Evolutionary conservation across 2,888 invertebrate genomes (phyloP).

Genomic region (Muschampia plurimacula): DNA sequence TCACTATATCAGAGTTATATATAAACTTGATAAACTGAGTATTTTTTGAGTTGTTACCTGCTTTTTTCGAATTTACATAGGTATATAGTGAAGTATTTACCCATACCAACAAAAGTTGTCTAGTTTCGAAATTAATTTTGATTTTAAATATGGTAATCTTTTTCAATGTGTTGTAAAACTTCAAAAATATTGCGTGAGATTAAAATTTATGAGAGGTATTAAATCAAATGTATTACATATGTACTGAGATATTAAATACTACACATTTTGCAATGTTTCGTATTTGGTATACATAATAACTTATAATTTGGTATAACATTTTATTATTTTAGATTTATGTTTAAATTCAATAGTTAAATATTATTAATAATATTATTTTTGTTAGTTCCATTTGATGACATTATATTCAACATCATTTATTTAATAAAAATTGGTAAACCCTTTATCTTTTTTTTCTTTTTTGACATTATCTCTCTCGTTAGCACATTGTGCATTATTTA

Average conservation of each 20-base stretch:
- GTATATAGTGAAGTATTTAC: neutral
- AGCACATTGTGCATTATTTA: too few relatives aligned
- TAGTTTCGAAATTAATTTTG: neutral
- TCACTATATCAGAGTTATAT: neutral
- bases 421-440: constrained; percentile 12
- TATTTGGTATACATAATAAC: neutral
- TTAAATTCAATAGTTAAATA: constrained; percentile 32
- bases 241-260: constrained; percentile 2
- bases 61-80: neutral
- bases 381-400: constrained; percentile 68
- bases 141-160: neutral
- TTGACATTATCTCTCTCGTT: too few relatives aligned
- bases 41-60: neutral
- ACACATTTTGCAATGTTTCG: constrained; percentile 8
- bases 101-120: neutral
- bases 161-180: neutral
- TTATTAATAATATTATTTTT: constrained; percentile 59
- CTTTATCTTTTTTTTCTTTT: neutral
- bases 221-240: neutral
- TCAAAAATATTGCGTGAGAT: neutral
- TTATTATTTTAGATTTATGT: constrained; percentile 16
- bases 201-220: neutral
- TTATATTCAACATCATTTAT: constrained; percentile 66
- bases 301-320: neutral
- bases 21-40: neutral